Conservation (phyloP, 2,888 invertebrate genomes). For the Eurytoma adleriae region DNA sequence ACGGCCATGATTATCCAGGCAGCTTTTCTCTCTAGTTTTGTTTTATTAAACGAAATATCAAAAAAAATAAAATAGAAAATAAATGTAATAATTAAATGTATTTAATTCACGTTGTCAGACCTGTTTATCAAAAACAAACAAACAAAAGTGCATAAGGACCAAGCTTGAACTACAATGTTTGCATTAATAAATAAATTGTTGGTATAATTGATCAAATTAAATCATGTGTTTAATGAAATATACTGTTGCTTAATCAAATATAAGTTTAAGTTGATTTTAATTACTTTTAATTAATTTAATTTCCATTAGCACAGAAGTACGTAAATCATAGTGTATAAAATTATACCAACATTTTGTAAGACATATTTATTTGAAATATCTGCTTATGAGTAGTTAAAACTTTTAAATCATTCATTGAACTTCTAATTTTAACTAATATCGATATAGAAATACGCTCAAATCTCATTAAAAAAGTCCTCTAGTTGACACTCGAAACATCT, state of each 20-base stretch:
- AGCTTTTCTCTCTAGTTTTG: constrained; percentile 63
- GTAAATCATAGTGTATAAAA: too few relatives aligned
- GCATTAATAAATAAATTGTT: constrained; percentile 37
- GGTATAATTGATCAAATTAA: constrained; percentile 34
- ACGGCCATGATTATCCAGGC: constrained; percentile 63
- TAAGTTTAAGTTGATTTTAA: too few relatives aligned
- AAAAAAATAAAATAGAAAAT: constrained; percentile 74
- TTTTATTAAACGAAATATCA: constrained; percentile 63
- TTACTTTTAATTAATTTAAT: too few relatives aligned
- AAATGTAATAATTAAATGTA: constrained; percentile 69
- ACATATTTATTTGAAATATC: too few relatives aligned
- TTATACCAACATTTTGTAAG: too few relatives aligned
- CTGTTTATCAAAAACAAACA: constrained; percentile 75
- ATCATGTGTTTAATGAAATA: neutral
- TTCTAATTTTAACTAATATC: too few relatives aligned
- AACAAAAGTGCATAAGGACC: constrained; percentile 72
- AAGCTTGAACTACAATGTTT: constrained; percentile 54
- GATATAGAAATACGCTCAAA: too few relatives aligned
- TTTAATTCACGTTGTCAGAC: constrained; percentile 70
- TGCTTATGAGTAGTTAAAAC: too few relatives aligned
- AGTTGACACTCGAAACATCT: too few relatives aligned
- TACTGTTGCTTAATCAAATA: too few relatives aligned
- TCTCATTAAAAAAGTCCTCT: too few relatives aligned
- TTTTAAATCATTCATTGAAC: neutral
- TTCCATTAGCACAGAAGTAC: too few relatives aligned